Conservation (phyloP, 2,113 vertebrate species). For the Sinocyclocheilus maitianheensis region DNA sequence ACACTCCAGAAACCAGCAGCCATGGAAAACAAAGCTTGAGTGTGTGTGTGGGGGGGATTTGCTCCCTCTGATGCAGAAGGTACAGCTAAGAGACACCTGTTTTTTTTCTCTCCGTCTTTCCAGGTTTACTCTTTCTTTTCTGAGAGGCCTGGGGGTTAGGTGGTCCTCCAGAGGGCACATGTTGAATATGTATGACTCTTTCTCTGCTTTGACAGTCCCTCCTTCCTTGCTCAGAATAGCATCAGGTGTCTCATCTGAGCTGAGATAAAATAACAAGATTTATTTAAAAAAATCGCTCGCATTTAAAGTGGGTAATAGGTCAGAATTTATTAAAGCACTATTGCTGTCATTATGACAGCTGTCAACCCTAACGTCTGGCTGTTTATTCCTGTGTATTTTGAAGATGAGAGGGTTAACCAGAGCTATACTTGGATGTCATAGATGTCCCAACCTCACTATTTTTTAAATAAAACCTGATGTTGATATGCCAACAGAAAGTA, state of each 20-base stretch:
- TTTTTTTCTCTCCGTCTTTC: neutral
- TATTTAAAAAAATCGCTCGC: neutral
- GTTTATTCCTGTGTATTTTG: neutral
- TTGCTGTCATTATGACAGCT: conserved; percentile 10
- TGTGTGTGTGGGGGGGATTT: conserved; percentile 42
- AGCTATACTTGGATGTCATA: neutral
- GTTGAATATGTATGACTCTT: conserved; percentile 36
- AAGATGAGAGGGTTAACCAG: neutral
- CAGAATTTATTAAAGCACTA: neutral
- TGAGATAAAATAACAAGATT: conserved; percentile 7
- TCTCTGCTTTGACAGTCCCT: conserved; percentile 29
- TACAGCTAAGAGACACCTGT: conserved; percentile 7
- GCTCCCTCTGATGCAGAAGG: conserved; percentile 10
- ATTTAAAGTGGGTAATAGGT: neutral
- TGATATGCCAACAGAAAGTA: neutral
- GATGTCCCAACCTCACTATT: neutral
- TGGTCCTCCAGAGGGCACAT: neutral
- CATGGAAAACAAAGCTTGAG: conserved; percentile 24
- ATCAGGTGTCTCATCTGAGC: conserved; percentile 31
- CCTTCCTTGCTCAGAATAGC: conserved; percentile 17
- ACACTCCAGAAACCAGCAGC: conserved; percentile 32
- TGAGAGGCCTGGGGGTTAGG: neutral
- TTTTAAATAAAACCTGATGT: neutral
- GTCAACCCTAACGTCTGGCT: neutral
- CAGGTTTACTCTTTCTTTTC: neutral